Conservation (phyloP, 92 coral and sea anemone genomes). For the Phenganax stokvisi region DNA sequence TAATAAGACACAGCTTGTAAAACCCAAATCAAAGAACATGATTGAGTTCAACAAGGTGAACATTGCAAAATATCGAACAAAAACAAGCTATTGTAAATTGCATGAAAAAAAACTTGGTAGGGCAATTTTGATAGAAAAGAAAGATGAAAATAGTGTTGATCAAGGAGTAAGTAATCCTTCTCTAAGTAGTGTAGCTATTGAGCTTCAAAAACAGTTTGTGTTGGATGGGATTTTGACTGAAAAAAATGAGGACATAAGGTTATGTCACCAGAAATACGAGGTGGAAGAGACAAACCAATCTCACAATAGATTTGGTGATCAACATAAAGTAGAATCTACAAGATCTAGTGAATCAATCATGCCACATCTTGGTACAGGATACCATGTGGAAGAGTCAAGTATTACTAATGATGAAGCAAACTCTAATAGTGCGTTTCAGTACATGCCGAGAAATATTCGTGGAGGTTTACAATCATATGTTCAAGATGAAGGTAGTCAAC, state of each 20-base stretch:
- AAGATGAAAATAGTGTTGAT: not conserved
- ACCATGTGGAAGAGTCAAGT: not conserved
- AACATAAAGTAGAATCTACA: not conserved
- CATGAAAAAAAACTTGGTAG: conserved; percentile 43
- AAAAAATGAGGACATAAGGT: not conserved
- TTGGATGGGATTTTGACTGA: conserved; percentile 33
- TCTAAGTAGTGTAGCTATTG: not conserved
- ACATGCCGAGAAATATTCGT: not conserved
- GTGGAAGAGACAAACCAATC: not conserved
- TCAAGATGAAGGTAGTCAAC: not conserved
- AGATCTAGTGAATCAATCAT: not conserved
- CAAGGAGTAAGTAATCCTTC: not conserved
- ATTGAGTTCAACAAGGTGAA: conserved; percentile 55
- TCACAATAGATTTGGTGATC: not conserved
- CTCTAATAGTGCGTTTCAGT: not conserved
- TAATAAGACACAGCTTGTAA: not conserved
- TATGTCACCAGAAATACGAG: not conserved
- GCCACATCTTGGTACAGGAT: not conserved
- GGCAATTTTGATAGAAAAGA: conserved; percentile 2
- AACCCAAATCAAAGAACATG: conserved; percentile 36
- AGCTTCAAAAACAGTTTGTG: conserved; percentile 10
- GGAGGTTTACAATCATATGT: not conserved
- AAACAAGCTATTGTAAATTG: conserved; percentile 54
- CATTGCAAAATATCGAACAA: conserved; percentile 37
- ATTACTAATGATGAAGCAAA: not conserved